phyloP scores from a whole-genome alignment of 1,140 invertebrate species.

The Orius insidiosus region DNA sequence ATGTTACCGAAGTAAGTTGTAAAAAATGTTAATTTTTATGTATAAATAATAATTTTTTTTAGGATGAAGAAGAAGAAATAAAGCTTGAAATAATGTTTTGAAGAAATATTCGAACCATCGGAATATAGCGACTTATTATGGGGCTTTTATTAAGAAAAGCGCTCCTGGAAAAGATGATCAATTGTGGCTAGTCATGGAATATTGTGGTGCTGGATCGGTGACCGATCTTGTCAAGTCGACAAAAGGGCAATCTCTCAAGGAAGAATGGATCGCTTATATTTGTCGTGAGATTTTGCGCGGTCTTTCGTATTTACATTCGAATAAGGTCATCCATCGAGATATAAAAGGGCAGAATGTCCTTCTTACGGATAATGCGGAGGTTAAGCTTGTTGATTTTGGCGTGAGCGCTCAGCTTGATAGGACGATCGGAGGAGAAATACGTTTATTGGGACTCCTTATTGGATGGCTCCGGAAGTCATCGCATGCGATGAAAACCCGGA shows the following conservation, averaged over 20 bases:
- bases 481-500: conserved; percentile 99
- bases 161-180: conserved; percentile 98
- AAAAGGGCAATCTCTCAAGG: conserved; percentile 92
- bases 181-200: conserved; percentile 99
- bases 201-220: conserved; percentile 95
- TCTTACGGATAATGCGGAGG: conserved; percentile 97
- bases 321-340: conserved; percentile 98
- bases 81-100: conserved; percentile 97
- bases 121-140: conserved; percentile 99
- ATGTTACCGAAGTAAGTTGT: conserved; percentile 80
- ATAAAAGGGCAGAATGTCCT: conserved; percentile 99
- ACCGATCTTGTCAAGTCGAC: conserved; percentile 99
- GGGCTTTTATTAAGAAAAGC: conserved; percentile 98
- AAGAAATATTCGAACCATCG: conserved; percentile 98
- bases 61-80: conserved; percentile 99
- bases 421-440: conserved; percentile 97
- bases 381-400: conserved; percentile 99
- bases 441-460: conserved; percentile 98
- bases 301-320: conserved; percentile 91
- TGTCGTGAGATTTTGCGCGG: conserved; percentile 93
- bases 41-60: conserved; percentile 22
- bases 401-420: conserved; percentile 97
- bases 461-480: conserved; percentile 97
- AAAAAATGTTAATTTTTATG: conserved; percentile 6
- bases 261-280: conserved; percentile 99